Evolutionary conservation across 1,140 invertebrate species (phyloP), one percentile per base, ranked within the genome.

Genomic region (Meloidogyne hapla): DNA sequence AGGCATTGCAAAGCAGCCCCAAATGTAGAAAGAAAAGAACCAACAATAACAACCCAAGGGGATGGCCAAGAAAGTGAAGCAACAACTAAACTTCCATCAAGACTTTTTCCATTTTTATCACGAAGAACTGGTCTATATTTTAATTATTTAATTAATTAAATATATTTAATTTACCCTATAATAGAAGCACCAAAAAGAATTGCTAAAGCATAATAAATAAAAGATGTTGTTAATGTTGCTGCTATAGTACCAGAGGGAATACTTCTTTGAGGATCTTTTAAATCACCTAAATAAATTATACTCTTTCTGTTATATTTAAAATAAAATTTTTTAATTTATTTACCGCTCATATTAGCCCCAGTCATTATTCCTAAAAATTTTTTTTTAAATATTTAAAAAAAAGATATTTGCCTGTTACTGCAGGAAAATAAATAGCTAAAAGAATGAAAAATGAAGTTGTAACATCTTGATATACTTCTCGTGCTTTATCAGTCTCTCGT

Each of bases 371-470:
- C 71, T 73, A n/a, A 8, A 42, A n/a, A 56, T 56, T 56, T 21
- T 6, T 18, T 48, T 48, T n/a, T n/a, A n/a, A n/a, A n/a, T 48
- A 18, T 48, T 48, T 18, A 64, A 72, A 1, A 26, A 72, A 13
- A 42, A 18, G 13, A 18, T 48, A 6, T 18, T 45, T 33, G 64
- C 71, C 79, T 18, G 96, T 99, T 23, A 97, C 95, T 3, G 95
- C 98, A 33, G 97, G 97, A 89, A 99, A 99, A 90, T 98, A 99
- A 84, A 99, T 99, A 78, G 95, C 96, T 79, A 99, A 93, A 0
- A 99, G 91, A 80, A 99, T 92, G 9, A 95, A 96, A 87, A 99
- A 99, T 0, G 93, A 91, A 1, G 96, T 96, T 0, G 94, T 93
- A 21, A 98, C 64, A 85, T 99, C 96, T 42, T 92, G 91, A 76